phyloP scores from a whole-genome alignment of 1,140 invertebrate species.

The Lucilia cuprina region DNA sequence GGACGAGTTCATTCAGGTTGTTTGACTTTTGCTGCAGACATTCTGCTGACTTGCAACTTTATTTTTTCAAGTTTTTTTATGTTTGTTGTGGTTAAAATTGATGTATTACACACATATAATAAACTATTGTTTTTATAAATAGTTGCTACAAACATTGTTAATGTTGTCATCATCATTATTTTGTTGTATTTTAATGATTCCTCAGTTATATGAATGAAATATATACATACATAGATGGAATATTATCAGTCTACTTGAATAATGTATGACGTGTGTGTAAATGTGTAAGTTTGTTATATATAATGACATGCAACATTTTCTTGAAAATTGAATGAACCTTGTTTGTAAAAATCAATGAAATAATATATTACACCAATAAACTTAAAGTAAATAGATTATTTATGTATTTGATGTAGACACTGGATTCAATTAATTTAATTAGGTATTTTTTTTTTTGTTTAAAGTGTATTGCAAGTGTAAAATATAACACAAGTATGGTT shows the following conservation, averaged over 20 bases:
- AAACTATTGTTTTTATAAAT: background rate
- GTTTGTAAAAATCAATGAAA: background rate
- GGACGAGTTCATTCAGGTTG: background rate
- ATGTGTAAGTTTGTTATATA: background rate
- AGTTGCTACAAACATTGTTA: background rate
- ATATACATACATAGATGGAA: background rate
- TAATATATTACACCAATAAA: background rate
- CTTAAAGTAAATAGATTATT: background rate
- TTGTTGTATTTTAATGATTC: no score
- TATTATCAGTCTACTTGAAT: background rate
- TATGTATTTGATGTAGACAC: background rate
- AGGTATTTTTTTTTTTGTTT: background rate
- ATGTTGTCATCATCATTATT: slow-evolving; percentile 21
- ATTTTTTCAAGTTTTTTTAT: background rate
- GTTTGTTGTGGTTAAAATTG: background rate
- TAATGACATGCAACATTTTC: slow-evolving; percentile 9
- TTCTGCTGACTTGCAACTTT: slow-evolving; percentile 56
- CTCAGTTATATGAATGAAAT: background rate
- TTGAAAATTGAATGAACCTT: background rate
- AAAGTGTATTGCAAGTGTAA: background rate
- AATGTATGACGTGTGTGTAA: background rate
- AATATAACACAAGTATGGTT: background rate
- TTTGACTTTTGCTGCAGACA: slow-evolving; percentile 4
- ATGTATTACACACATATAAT: background rate
- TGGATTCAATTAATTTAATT: background rate